phyloP scores from a whole-genome alignment of 2,113 vertebrate genomes.

The Chaetodon trifascialis region DNA sequence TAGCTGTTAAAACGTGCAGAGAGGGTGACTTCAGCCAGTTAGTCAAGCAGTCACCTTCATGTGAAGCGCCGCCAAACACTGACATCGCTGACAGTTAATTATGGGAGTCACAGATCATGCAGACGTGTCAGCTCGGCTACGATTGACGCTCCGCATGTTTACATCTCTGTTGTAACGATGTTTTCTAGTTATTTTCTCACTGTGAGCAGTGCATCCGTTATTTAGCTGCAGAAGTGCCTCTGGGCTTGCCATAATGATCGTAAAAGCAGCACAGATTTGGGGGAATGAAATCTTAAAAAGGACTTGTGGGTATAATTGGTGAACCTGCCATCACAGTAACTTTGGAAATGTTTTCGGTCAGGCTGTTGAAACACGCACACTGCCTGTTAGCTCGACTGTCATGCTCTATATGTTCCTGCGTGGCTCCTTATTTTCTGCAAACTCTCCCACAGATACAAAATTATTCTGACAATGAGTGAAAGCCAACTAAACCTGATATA shows the following conservation, averaged over 20 bases:
- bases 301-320: slow-evolving; percentile 79
- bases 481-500: slow-evolving; percentile 58
- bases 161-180: slow-evolving; percentile 78
- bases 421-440: slow-evolving; percentile 62
- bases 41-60: slow-evolving; percentile 76
- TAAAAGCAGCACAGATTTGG: slow-evolving; percentile 78
- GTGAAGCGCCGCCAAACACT: slow-evolving; percentile 69
- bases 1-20: slow-evolving; percentile 63
- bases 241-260: slow-evolving; percentile 82
- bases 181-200: slow-evolving; percentile 76
- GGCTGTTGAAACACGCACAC: slow-evolving; percentile 58
- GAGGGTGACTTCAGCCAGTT: slow-evolving; percentile 77
- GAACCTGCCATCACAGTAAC: slow-evolving; percentile 72
- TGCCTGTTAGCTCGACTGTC: slow-evolving; percentile 63
- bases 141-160: slow-evolving; percentile 77
- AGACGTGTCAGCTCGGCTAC: slow-evolving; percentile 74
- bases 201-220: slow-evolving; percentile 64
- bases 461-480: slow-evolving; percentile 69
- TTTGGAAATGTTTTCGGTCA: slow-evolving; percentile 69
- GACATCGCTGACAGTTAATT: slow-evolving; percentile 85
- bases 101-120: slow-evolving; percentile 81
- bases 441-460: slow-evolving; percentile 44
- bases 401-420: slow-evolving; percentile 50
- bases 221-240: slow-evolving; percentile 76
- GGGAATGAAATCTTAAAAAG: slow-evolving; percentile 71